Evolutionary conservation across 2,113 vertebrate genomes (phyloP).

Genomic region (Meles meles): DNA sequence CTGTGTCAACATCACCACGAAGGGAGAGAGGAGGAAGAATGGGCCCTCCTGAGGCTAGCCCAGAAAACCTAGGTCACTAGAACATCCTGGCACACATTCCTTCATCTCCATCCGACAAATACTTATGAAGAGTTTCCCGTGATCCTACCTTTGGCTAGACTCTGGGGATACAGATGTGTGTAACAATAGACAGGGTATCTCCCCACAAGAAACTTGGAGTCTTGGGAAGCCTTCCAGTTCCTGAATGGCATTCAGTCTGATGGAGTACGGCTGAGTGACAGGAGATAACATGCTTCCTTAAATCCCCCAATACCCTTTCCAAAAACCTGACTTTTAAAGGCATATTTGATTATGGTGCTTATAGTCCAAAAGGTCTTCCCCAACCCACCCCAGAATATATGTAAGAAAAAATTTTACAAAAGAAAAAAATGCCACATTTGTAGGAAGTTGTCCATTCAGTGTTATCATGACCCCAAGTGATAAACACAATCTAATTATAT

Average conservation of each 20-base stretch:
- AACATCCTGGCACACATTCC: too few relatives aligned
- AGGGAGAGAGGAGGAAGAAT: neutral
- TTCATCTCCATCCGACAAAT: neutral
- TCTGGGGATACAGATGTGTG: neutral
- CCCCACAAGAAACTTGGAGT: neutral
- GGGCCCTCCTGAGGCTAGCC: neutral
- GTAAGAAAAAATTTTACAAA: neutral
- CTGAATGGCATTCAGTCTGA: neutral
- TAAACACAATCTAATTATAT: neutral
- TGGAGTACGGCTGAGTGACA: too few relatives aligned
- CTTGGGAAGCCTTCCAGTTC: neutral
- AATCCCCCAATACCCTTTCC: neutral
- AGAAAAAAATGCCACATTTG: neutral
- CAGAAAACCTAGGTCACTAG: too few relatives aligned
- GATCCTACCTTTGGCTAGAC: neutral
- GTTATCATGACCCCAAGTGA: neutral
- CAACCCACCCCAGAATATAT: neutral
- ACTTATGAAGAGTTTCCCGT: neutral
- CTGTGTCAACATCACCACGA: too few relatives aligned
- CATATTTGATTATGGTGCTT: neutral
- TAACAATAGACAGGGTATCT: fast-evolving
- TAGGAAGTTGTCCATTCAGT: neutral
- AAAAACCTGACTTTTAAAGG: neutral
- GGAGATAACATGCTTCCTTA: neutral
- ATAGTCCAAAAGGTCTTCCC: neutral